phyloP scores from a whole-genome alignment of 2,888 invertebrate genomes.

The Serrognathus titanus region DNA sequence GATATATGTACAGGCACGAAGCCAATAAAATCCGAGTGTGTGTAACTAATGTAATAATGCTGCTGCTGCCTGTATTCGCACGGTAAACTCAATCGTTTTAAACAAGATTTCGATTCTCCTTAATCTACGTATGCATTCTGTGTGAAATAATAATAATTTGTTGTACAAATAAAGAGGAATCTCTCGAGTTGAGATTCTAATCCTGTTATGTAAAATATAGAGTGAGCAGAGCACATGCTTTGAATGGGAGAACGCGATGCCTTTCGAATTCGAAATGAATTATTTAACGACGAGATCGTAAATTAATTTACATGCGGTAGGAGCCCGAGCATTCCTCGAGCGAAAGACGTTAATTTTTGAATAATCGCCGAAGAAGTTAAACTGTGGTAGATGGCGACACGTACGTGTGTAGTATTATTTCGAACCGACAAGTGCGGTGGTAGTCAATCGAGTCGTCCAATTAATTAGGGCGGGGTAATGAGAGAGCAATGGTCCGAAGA shows the following conservation, averaged over 20 bases:
- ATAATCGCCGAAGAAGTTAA: background rate
- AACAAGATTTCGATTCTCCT: too few relatives aligned
- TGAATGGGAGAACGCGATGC: too few relatives aligned
- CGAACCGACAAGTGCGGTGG: background rate
- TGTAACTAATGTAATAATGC: too few relatives aligned
- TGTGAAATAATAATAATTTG: too few relatives aligned
- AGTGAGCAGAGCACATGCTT: too few relatives aligned
- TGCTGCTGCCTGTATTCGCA: background rate
- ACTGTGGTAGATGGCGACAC: background rate
- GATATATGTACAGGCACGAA: background rate
- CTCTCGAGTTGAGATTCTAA: too few relatives aligned
- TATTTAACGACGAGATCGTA: background rate
- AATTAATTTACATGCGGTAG: background rate
- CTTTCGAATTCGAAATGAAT: background rate
- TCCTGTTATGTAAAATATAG: too few relatives aligned
- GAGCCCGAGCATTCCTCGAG: background rate
- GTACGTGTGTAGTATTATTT: background rate
- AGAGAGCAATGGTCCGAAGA: conserved; percentile 15
- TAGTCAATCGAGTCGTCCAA: conserved; percentile 7
- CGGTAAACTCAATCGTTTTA: background rate
- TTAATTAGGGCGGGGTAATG: conserved; percentile 18
- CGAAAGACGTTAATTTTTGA: background rate
- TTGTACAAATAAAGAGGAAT: too few relatives aligned
- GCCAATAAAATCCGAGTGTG: background rate
- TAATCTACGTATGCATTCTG: too few relatives aligned